Conservation (phyloP, 1,140 invertebrate genomes). For the Penaeus chinensis region DNA sequence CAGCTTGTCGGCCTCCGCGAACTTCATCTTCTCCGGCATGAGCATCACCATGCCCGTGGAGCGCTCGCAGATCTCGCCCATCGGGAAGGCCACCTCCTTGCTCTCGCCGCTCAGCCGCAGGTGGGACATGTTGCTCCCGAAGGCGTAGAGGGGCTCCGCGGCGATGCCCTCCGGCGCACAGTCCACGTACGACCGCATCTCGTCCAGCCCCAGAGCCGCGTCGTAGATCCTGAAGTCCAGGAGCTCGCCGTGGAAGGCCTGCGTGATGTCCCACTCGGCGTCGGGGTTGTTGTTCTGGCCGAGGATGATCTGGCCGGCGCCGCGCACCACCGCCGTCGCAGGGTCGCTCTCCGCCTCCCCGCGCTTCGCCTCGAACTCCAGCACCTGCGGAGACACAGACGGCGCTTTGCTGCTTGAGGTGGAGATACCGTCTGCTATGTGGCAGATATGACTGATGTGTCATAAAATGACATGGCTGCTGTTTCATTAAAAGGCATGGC, state of each 20-base stretch:
- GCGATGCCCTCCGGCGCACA: not conserved
- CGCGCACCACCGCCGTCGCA: no score
- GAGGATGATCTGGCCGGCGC: no score
- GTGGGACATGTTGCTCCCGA: not conserved
- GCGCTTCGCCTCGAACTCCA: no score
- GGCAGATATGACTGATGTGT: no score
- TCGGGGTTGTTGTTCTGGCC: no score
- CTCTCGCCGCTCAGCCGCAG: not conserved
- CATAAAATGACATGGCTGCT: no score
- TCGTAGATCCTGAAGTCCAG: slow-evolving; percentile 2
- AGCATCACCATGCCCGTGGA: not conserved
- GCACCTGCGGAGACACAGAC: no score
- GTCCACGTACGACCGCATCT: slow-evolving; percentile 1
- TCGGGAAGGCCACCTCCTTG: not conserved
- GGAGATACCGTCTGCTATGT: no score
- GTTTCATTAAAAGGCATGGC: no score
- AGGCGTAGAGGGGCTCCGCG: not conserved
- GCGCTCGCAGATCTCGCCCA: not conserved
- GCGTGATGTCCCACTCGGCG: not conserved
- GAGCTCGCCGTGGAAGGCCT: slow-evolving; percentile 16
- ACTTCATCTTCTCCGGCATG: slow-evolving; percentile 13
- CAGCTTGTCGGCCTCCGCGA: not conserved
- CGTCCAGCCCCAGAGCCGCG: not conserved
- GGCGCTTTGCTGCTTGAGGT: no score
- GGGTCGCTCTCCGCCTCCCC: no score